Percentiles rank a stretch among this genome's conserved stretches.
phyloP scores from a whole-genome alignment of 2,797 vertebrate species.

The Danio aesculapii region DNA sequence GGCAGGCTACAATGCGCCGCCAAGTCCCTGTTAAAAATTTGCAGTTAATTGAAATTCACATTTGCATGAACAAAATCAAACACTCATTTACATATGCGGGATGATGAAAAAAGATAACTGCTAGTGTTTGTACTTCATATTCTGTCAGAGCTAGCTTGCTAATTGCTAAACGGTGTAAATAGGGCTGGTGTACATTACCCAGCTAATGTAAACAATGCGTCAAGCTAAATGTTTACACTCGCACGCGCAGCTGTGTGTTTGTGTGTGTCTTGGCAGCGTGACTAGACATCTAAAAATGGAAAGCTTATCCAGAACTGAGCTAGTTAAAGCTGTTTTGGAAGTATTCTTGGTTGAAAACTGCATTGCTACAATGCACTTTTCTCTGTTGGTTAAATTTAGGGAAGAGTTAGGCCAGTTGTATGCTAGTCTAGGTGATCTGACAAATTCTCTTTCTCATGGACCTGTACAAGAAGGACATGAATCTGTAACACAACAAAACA shows the following conservation, averaged over 20 bases:
- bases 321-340: not conserved
- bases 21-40: conserved; percentile 75
- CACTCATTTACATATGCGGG: conserved; percentile 84
- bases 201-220: conserved; percentile 70
- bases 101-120: conserved; percentile 84
- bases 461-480: no score
- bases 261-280: conserved; percentile 56
- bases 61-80: conserved; percentile 86
- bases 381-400: no score
- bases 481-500: no score
- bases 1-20: conserved; percentile 74
- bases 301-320: not conserved
- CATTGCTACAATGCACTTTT: no score
- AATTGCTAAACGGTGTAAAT: conserved; percentile 82
- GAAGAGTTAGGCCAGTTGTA: no score
- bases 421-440: no score
- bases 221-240: conserved; percentile 67
- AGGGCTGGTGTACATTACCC: conserved; percentile 71
- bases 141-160: conserved; percentile 74
- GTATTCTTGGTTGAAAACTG: conserved; percentile 42
- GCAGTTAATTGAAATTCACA: conserved; percentile 85
- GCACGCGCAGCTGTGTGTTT: conserved; percentile 37
- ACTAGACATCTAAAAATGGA: conserved; percentile 51
- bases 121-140: conserved; percentile 80
- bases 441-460: no score